Conservation (phyloP, 2,113 vertebrate species). For the Chaetops frenatus region DNA sequence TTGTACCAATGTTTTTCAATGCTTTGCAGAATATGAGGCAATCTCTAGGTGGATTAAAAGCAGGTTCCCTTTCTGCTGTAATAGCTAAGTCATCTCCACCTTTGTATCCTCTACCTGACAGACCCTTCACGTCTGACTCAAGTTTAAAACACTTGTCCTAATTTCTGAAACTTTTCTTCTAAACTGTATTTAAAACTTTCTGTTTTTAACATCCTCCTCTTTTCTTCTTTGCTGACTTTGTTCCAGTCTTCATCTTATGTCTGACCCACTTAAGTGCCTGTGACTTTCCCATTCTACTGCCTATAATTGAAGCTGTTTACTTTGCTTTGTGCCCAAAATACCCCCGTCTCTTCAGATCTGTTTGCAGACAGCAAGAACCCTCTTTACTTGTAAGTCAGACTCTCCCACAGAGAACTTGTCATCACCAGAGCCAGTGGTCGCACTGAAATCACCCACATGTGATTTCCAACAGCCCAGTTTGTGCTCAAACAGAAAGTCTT, state of each 20-base stretch:
- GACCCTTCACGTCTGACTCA: not conserved
- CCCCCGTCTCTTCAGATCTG: not conserved
- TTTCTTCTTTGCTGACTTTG: constrained; percentile 27
- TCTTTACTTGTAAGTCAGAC: not conserved
- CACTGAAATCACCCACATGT: accelerated
- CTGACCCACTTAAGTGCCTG: constrained; percentile 31
- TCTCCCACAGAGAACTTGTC: not conserved
- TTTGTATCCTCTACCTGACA: not conserved
- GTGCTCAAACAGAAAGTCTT: not conserved
- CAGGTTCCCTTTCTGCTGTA: not conserved
- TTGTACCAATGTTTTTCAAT: not conserved
- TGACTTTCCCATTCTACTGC: constrained; percentile 21
- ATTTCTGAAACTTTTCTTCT: not conserved
- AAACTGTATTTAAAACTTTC: not conserved
- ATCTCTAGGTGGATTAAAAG: not conserved
- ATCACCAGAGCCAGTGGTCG: not conserved
- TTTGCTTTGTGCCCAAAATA: constrained; percentile 31
- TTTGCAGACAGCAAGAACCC: not conserved
- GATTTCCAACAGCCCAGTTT: not conserved
- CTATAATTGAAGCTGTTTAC: constrained; percentile 35
- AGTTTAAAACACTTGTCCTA: not conserved
- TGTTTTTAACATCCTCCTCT: constrained; percentile 4
- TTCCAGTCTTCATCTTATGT: not conserved
- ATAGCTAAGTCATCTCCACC: not conserved
- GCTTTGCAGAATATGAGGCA: not conserved